phyloP scores from a whole-genome alignment of 2,888 invertebrate genomes.

The Drosophila flavopinicola region DNA sequence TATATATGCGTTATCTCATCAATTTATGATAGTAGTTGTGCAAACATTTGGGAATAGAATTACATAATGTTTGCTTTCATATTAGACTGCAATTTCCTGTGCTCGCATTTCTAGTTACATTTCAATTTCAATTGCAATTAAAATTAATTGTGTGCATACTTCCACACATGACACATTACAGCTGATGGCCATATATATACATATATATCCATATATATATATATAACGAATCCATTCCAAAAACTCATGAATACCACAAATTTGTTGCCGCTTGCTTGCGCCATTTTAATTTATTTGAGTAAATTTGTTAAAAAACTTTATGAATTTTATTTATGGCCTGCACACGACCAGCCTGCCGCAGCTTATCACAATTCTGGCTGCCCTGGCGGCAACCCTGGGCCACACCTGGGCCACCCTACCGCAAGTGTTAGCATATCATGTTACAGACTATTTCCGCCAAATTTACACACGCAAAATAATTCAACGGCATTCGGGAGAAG shows the following conservation, averaged over 20 bases:
- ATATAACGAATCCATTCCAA: constrained; percentile 13
- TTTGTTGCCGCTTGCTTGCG: constrained; percentile 58
- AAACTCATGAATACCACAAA: constrained; percentile 34
- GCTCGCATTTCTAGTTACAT: constrained; percentile 59
- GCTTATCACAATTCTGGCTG: not conserved
- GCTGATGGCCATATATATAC: constrained; percentile 26
- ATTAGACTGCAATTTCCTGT: constrained; percentile 57
- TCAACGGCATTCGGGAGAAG: constrained; percentile 56
- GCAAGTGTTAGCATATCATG: constrained; percentile 80
- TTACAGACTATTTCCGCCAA: constrained; percentile 80
- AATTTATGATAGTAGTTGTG: constrained; percentile 52
- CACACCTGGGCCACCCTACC: constrained; percentile 33
- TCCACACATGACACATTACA: constrained; percentile 36
- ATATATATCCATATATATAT: not conserved
- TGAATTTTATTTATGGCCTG: constrained; percentile 73
- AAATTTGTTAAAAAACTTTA: constrained; percentile 72
- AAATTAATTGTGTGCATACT: constrained; percentile 72
- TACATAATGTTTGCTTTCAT: constrained; percentile 53
- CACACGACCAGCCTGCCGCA: constrained; percentile 33
- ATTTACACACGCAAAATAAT: constrained; percentile 80
- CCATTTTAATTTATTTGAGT: constrained; percentile 79
- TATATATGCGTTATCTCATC: constrained; percentile 24
- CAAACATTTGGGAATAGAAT: constrained; percentile 57
- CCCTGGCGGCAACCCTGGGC: too few species aligned
- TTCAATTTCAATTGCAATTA: constrained; percentile 77